Percentiles rank a stretch among this genome's conserved stretches.
phyloP scores from a whole-genome alignment of 2,113 vertebrate species.

The Odobenus rosmarus region DNA sequence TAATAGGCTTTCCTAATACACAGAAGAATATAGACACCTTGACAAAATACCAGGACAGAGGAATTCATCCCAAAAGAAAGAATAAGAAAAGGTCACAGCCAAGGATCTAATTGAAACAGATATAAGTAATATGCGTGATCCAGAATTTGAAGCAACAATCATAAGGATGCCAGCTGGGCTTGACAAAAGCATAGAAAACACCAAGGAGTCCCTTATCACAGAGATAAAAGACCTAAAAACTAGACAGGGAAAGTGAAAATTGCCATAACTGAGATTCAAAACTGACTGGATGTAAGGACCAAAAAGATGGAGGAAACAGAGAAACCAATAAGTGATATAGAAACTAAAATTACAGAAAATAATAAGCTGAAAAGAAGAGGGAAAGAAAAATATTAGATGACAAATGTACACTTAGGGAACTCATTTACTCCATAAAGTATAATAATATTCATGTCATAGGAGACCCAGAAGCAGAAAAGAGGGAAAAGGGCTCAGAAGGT shows the following conservation, averaged over 20 bases:
- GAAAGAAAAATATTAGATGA: background rate
- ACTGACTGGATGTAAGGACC: background rate
- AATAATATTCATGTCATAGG: background rate
- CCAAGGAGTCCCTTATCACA: background rate
- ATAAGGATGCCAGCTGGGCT: background rate
- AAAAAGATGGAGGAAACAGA: background rate
- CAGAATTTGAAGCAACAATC: background rate
- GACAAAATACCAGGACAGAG: background rate
- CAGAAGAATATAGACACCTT: background rate
- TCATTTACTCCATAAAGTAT: background rate
- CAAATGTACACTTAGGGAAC: background rate
- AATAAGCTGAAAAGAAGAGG: background rate
- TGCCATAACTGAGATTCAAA: background rate
- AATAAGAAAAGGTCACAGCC: background rate
- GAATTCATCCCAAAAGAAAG: background rate
- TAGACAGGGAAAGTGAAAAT: background rate
- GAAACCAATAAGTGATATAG: background rate
- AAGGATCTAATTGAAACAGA: background rate
- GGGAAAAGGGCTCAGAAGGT: too few species aligned
- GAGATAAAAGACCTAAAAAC: background rate
- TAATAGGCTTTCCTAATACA: background rate
- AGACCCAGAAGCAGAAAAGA: background rate
- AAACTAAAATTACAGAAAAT: background rate
- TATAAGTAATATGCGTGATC: background rate
- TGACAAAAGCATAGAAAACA: background rate